Evolutionary conservation across 2,888 invertebrate species (phyloP).

Genomic region (Drosophila birchii): DNA sequence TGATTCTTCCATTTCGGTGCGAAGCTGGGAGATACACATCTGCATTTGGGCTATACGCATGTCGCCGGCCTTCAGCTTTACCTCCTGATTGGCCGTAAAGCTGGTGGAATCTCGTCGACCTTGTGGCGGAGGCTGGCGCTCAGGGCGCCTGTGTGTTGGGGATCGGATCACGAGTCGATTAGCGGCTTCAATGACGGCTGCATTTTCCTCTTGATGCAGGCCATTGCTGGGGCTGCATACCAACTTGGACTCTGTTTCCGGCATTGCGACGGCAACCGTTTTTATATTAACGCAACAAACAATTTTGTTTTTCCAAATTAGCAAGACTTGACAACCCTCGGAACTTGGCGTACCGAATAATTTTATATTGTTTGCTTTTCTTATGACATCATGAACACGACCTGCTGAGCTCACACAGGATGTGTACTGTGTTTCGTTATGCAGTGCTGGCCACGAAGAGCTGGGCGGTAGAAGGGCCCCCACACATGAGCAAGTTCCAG

Average conservation of each 20-base stretch:
- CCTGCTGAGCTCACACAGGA: slow-evolving; percentile 40
- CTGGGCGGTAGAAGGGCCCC: slow-evolving; percentile 1
- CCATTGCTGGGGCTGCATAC: slow-evolving; percentile 24
- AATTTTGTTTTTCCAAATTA: slow-evolving; percentile 47
- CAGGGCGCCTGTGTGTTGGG: neutral
- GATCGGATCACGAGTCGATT: slow-evolving; percentile 21
- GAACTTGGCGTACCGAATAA: slow-evolving; percentile 24
- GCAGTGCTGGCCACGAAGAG: neutral
- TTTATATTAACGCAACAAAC: slow-evolving; percentile 18
- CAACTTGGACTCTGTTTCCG: slow-evolving; percentile 46
- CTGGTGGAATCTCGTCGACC: slow-evolving; percentile 35
- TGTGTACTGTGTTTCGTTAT: slow-evolving; percentile 15
- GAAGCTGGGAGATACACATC: slow-evolving; percentile 49
- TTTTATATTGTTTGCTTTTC: slow-evolving; percentile 41
- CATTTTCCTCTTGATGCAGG: slow-evolving; percentile 22
- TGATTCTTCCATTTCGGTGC: slow-evolving; percentile 56
- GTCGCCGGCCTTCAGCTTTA: slow-evolving; percentile 58
- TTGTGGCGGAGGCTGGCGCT: slow-evolving; percentile 7
- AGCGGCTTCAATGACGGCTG: slow-evolving; percentile 7
- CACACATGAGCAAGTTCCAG: slow-evolving; percentile 54
- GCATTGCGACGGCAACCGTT: slow-evolving; percentile 40
- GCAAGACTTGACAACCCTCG: slow-evolving; percentile 1
- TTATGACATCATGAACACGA: slow-evolving; percentile 51
- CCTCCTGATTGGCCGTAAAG: slow-evolving; percentile 52
- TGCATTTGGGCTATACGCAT: slow-evolving; percentile 58